Evolutionary conservation across 1,140 invertebrate species (phyloP), one percentile per base, ranked within the genome.

Genomic region (Aphis craccivora): DNA sequence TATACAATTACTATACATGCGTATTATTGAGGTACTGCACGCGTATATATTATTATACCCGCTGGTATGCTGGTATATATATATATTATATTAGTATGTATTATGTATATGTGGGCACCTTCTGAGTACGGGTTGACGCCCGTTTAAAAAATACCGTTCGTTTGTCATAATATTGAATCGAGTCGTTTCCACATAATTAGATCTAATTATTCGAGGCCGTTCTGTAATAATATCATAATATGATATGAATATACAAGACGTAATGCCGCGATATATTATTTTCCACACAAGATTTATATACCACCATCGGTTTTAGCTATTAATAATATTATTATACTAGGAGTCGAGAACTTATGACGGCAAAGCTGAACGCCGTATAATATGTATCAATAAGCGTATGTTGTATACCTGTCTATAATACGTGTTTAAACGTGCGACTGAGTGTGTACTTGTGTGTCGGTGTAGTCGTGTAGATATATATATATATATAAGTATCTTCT

Each of bases 81-180:
- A 20, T 84, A 84, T 8, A 23, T 25, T 25, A 60, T 23, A 84
- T 3, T 55, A 25, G 9, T 55, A 60, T 23, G 4, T 30, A 60
- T 60, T 11, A 60, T 60, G 8, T 60, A 60, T 60, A 37, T 40
- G 37, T 9, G 35, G 35, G 40, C 20, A 45, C 83, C 55, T 60
- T 60, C 55, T 60, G 55, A 9, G 83, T 8, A 35, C 83, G 45
- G 86, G 22, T 51, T 48, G 45, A 35, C 30, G n/a, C n/a, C 45
- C 45, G 45, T 88, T 88, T 20, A 88, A 83, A 88, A 51, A 88
- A 88, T 51, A 51, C n/a, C 23, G 30, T 88, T 51, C 48, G 86
- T 20, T 35, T 7, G 86, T 88, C n/a, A 51, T n/a, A 51, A 51
- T 48, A 48, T 48, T 60, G 25, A 20, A 30, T 35, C 45, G n/a